These are phyloP conservation scores for Zosterops pallidus DNA, from an alignment of 2,113 vertebrate species.

Conservation along the genomic window DNA sequence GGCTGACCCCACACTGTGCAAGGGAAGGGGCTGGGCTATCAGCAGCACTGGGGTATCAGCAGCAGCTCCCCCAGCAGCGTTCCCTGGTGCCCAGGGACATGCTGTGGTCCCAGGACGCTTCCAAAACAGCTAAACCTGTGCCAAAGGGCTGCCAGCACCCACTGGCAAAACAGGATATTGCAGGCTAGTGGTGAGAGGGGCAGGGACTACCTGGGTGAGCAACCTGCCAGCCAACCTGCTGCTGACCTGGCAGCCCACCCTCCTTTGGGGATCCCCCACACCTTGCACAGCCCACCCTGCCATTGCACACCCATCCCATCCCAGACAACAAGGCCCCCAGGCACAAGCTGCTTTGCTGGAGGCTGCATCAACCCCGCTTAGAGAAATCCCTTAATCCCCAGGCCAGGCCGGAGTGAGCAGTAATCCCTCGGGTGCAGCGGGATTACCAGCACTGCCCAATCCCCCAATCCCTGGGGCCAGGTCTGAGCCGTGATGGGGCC, in stretches of 20 bases:
- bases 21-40: not conserved
- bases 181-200: rapidly evolving
- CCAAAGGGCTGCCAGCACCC: not conserved
- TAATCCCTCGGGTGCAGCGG: constrained; percentile 2
- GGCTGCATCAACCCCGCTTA: not conserved
- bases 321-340: not conserved
- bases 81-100: not conserved
- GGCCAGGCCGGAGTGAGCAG: not conserved
- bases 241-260: too few relatives aligned
- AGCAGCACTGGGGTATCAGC: not conserved
- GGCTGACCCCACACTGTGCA: not conserved
- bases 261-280: not conserved
- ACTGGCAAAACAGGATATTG: not conserved
- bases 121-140: rapidly evolving
- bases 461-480: not conserved
- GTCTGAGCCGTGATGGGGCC: not conserved
- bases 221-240: not conserved
- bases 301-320: not conserved
- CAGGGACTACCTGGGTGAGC: too few relatives aligned
- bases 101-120: rapidly evolving
- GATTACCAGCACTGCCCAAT: not conserved
- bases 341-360: constrained; percentile 14
- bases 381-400: constrained; percentile 63
- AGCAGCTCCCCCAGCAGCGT: not conserved
- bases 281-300: not conserved